These are phyloP conservation scores for Verasper variegatus DNA, from an alignment of 2,113 vertebrate genomes.

Conservation along the genomic window DNA sequence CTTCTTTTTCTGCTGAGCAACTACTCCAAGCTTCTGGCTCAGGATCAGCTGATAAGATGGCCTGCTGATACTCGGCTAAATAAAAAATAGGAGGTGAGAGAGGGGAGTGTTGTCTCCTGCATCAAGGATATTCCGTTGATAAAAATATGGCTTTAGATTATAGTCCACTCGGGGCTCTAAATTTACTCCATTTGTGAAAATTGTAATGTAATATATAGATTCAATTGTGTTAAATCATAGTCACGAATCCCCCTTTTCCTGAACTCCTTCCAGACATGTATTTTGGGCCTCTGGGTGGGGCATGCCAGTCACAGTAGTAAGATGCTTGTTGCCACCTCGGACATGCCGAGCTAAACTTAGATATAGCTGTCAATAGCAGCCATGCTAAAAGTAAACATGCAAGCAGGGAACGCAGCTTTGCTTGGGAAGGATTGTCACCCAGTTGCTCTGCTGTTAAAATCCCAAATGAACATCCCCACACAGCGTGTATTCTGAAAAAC, in stretches of 20 bases:
- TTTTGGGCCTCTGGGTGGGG: constrained; percentile 50
- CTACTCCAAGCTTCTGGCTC: constrained; percentile 69
- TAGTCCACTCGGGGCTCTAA: constrained; percentile 5
- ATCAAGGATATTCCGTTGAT: constrained; percentile 33
- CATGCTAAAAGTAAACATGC: constrained; percentile 62
- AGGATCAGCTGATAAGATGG: constrained; percentile 80
- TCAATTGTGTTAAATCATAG: constrained; percentile 13
- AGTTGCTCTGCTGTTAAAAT: constrained; percentile 24
- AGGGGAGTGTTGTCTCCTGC: constrained; percentile 43
- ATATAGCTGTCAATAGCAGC: constrained; percentile 47
- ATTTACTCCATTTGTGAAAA: constrained; percentile 15
- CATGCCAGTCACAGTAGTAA: constrained; percentile 64
- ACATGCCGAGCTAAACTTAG: constrained; percentile 70
- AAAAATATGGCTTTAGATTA: constrained; percentile 27
- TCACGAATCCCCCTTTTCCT: constrained; percentile 23
- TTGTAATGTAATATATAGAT: constrained; percentile 22
- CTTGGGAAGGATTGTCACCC: constrained; percentile 37
- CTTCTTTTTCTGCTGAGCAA: constrained; percentile 76
- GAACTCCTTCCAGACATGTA: constrained; percentile 37
- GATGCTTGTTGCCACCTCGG: constrained; percentile 58
- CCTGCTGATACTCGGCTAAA: constrained; percentile 65
- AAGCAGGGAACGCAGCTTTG: constrained; percentile 45
- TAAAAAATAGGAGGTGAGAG: constrained; percentile 61
- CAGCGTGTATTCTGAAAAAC: constrained; percentile 17
- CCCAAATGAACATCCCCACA: constrained; percentile 31